Evolutionary conservation across 2,888 invertebrate genomes (phyloP).

Genomic region (Linnaemya vulpina): DNA sequence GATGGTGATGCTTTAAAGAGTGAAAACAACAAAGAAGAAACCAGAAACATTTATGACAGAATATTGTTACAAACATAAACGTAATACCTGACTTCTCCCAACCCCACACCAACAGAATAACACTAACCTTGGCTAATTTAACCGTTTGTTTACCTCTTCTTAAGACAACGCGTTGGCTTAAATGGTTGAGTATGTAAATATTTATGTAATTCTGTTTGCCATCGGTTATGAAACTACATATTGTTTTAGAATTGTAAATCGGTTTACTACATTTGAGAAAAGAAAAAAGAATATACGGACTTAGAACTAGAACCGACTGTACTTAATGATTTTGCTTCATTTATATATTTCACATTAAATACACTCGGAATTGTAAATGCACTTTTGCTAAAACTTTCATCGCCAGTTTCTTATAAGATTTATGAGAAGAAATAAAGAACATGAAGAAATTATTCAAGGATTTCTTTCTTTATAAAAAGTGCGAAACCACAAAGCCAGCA

Average conservation of each 20-base stretch:
- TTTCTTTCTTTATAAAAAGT: conserved; percentile 37
- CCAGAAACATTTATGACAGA: too few relatives aligned
- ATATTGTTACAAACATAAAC: too few relatives aligned
- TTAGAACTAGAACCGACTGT: conserved; percentile 2
- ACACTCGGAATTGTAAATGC: background rate
- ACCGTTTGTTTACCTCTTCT: background rate
- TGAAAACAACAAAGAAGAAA: too few relatives aligned
- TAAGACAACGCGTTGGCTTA: background rate
- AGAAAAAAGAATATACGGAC: too few relatives aligned
- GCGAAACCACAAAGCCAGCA: conserved; percentile 4
- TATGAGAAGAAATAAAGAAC: conserved; percentile 1
- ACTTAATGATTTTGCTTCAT: background rate
- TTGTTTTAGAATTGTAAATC: too few relatives aligned
- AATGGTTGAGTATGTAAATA: background rate
- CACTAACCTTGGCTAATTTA: too few relatives aligned
- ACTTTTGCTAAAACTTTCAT: conserved; percentile 4
- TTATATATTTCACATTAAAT: background rate
- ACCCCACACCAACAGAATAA: too few relatives aligned
- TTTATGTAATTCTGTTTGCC: background rate
- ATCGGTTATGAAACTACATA: too few relatives aligned
- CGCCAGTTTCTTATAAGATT: conserved; percentile 58
- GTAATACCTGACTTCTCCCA: too few relatives aligned
- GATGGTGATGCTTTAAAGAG: too few relatives aligned
- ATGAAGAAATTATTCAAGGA: conserved; percentile 37
- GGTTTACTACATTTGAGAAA: too few relatives aligned